These are phyloP conservation scores for Sebastolobus altivelis DNA, from an alignment of 2,797 vertebrate genomes.

Conservation along the genomic window DNA sequence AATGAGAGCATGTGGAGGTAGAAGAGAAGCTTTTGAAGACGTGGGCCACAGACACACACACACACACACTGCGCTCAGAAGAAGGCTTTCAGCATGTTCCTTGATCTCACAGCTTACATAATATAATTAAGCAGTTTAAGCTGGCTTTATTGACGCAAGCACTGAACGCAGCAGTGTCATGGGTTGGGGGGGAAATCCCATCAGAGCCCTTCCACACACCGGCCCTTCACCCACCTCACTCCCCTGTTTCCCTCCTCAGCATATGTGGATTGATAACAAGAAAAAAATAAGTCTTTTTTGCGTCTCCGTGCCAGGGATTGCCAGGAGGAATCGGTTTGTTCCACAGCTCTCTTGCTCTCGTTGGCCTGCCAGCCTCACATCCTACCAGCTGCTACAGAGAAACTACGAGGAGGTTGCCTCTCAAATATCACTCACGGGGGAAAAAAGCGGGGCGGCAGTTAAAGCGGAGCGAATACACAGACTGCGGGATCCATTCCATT, in stretches of 20 bases:
- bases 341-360: slow-evolving; percentile 45
- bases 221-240: slow-evolving; percentile 26
- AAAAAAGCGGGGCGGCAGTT: slow-evolving; percentile 47
- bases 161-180: slow-evolving; percentile 58
- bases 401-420: slow-evolving; percentile 45
- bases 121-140: slow-evolving; percentile 86
- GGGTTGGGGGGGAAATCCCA: slow-evolving; percentile 51
- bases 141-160: slow-evolving; percentile 79
- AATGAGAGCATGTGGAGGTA: slow-evolving; percentile 45
- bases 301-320: slow-evolving; percentile 44
- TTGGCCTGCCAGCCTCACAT: slow-evolving; percentile 55
- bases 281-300: slow-evolving; percentile 37
- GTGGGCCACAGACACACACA: slow-evolving; percentile 34
- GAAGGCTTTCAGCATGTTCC: slow-evolving; percentile 75
- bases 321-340: slow-evolving; percentile 73
- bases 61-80: slow-evolving; percentile 40
- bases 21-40: slow-evolving; percentile 44
- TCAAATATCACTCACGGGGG: slow-evolving; percentile 55
- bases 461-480: slow-evolving; percentile 55
- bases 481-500: slow-evolving; percentile 66
- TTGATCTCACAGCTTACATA: slow-evolving; percentile 83
- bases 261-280: slow-evolving; percentile 67
- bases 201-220: slow-evolving; percentile 38
- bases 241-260: slow-evolving; percentile 48
- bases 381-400: slow-evolving; percentile 41